phyloP scores from a whole-genome alignment of 1,140 invertebrate genomes.

The Phymorhynchus buccinoides region DNA sequence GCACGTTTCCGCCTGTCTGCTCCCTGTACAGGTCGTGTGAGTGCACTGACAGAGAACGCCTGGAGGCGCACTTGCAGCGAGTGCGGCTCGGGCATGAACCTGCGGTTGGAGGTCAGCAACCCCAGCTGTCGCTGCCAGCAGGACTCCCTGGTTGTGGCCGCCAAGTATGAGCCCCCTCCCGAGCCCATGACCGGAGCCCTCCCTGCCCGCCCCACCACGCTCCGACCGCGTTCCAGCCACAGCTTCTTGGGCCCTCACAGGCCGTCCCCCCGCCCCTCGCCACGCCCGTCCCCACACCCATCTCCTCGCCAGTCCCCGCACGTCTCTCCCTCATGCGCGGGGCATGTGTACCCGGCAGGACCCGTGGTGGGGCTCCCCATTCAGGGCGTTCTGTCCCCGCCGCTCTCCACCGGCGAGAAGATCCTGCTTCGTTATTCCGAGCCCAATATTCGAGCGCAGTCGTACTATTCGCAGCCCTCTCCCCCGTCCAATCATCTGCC shows the following conservation, averaged over 20 bases:
- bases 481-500: neutral
- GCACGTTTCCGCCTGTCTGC: neutral
- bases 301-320: neutral
- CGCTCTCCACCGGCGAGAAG: neutral
- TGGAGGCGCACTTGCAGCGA: constrained; percentile 59
- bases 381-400: neutral
- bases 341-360: neutral
- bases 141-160: constrained; percentile 58
- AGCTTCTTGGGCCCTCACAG: neutral
- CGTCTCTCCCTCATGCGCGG: neutral
- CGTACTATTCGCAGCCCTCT: neutral
- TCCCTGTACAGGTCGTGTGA: constrained; percentile 39
- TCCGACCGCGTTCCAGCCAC: constrained; percentile 3
- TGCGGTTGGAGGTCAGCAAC: constrained; percentile 61
- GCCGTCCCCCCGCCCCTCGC: neutral
- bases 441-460: neutral
- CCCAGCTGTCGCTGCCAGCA: constrained; percentile 65
- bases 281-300: neutral
- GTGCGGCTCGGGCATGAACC: constrained; percentile 65
- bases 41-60: constrained; percentile 53
- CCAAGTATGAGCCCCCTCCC: too few species aligned
- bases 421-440: constrained; percentile 2
- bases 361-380: neutral
- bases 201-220: neutral
- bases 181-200: neutral